Evolutionary conservation across 2,113 vertebrate genomes (phyloP), one percentile per base, ranked within the genome.

Genomic region (Muntiacus reevesi): DNA sequence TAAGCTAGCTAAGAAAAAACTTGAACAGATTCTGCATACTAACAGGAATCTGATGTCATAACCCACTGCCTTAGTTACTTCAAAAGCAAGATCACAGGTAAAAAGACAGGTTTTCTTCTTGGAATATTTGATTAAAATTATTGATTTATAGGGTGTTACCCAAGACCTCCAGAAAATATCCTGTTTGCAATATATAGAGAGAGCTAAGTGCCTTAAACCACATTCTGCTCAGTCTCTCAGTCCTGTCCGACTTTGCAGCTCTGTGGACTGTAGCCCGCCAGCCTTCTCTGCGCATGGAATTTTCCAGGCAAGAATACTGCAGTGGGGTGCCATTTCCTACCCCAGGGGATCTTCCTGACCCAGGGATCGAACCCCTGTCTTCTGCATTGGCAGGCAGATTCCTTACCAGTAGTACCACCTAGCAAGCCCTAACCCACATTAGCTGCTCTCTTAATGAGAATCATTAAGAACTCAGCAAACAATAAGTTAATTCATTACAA

Each of bases 1-100:
- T 83, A 86, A 88, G n/a, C 47, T 95, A 81, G 7, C 45, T 54
- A 89, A 95, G 28, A 54, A 91, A 79, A 27, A 52, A 27, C 7
- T 10, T 36, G 5, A 83, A 43, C n/a, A 60, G n/a, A 59, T 43
- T 45, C 28, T 89, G 6, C 5, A 23, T n/a, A 36, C 36, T 33
- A 84, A 45, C 3, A 64, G 86, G 74, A 87, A 55, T n/a, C 7
- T 13, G 23, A 27, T 57, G 17, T 87, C 43, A 30, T 67, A 81
- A 81, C 12, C 25, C 52, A 50, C 5, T 83, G 12, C 9, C 79
- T 57, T 12, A 55, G 59, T 59, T 30, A 43, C 43, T 40, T 55
- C 4, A 7, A 45, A 64, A 89, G 54, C n/a, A 57, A 95, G 40
- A 67, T 83, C 76, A 54, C 12, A 60, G 7, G 19, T 28, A 40